Evolutionary conservation across 2,113 vertebrate genomes (phyloP).

Genomic region (Leptosomus discolor): DNA sequence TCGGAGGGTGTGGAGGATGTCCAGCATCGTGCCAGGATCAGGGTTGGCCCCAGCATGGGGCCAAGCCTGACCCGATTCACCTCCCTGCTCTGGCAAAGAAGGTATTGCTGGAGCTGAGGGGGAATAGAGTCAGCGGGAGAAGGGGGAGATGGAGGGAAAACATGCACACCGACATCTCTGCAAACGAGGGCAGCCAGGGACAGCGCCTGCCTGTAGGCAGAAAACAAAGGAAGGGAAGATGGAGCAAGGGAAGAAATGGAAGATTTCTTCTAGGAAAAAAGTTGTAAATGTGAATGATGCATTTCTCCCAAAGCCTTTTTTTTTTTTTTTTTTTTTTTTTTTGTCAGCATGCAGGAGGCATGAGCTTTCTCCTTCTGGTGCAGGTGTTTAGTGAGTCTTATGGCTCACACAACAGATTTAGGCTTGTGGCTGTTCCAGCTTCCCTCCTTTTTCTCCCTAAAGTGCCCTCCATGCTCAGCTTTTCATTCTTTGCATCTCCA

Average conservation of each 20-base stretch:
- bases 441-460: conserved; percentile 25
- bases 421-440: conserved; percentile 16
- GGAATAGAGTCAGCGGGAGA: background rate
- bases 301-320: background rate
- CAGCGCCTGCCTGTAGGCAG: background rate
- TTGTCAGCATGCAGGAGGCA: background rate
- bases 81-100: background rate
- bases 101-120: background rate
- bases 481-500: background rate
- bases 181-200: background rate
- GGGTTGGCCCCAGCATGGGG: rapidly evolving
- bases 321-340: background rate
- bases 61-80: background rate
- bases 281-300: background rate
- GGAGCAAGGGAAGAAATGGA: background rate
- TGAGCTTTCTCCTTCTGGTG: background rate
- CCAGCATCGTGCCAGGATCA: background rate
- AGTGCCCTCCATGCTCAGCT: conserved; percentile 37
- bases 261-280: background rate
- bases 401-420: conserved; percentile 33
- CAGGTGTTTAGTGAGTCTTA: conserved; percentile 20
- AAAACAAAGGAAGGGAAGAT: background rate
- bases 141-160: background rate
- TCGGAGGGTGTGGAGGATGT: background rate
- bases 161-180: background rate